phyloP scores from a whole-genome alignment of 2,113 vertebrate species.

The Dolichotis patagonum region DNA sequence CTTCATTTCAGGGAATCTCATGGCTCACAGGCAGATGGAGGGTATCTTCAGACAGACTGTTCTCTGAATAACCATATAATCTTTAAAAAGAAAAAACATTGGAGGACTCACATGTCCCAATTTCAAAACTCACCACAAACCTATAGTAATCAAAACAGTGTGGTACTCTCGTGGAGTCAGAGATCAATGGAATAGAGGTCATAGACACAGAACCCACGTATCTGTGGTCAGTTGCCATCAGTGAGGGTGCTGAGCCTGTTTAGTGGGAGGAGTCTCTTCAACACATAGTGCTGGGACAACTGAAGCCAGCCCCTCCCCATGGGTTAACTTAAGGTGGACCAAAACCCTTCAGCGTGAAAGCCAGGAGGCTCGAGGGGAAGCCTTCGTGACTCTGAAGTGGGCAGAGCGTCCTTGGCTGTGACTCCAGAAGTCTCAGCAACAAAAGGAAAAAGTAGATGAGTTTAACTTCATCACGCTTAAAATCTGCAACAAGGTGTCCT shows the following conservation, averaged over 20 bases:
- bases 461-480: neutral
- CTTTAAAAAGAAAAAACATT: neutral
- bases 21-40: neutral
- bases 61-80: neutral
- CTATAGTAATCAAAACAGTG: neutral
- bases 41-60: neutral
- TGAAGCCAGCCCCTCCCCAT: neutral
- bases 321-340: accelerated
- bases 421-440: neutral
- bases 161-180: accelerated
- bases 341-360: neutral
- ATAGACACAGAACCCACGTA: accelerated
- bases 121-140: neutral
- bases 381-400: neutral
- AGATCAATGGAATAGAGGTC: neutral
- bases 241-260: accelerated
- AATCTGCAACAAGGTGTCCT: neutral
- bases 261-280: neutral
- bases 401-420: neutral
- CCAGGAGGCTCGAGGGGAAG: neutral
- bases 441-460: neutral
- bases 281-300: accelerated
- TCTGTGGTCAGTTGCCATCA: neutral
- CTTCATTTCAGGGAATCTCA: neutral
- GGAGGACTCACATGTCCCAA: neutral